A percentile compares a stretch with the other conserved stretches of the same genome.
These are phyloP conservation scores for Distichodus sexfasciatus DNA, from an alignment of 2,797 vertebrate species.

Conservation along the genomic window DNA sequence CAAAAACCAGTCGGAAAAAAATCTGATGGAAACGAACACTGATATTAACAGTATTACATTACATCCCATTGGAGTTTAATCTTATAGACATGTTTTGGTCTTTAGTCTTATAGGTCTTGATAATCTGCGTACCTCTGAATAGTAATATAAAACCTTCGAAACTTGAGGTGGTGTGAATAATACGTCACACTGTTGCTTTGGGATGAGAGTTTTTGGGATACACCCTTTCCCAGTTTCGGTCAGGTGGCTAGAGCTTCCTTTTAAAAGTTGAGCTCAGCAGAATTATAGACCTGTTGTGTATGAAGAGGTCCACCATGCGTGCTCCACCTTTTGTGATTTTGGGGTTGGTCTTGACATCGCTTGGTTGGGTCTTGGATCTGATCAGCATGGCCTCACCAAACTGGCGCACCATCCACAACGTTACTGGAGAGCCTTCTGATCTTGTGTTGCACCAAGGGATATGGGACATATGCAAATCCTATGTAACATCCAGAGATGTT, in stretches of 20 bases:
- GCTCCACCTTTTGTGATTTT: conserved; percentile 81
- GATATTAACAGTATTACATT: too few species aligned
- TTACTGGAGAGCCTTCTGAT: conserved; percentile 44
- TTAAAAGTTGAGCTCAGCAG: background rate
- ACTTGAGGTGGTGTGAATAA: background rate
- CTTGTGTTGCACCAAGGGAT: conserved; percentile 79
- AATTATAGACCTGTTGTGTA: background rate
- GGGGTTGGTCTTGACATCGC: conserved; percentile 84
- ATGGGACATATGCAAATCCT: conserved; percentile 80
- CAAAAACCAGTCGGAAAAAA: too few species aligned
- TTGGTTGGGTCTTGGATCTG: conserved; percentile 82
- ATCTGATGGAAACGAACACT: too few species aligned
- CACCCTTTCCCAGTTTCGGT: conserved; percentile 3
- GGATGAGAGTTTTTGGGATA: background rate
- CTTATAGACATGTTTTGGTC: background rate
- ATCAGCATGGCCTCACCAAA: conserved; percentile 78
- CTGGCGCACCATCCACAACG: conserved; percentile 77
- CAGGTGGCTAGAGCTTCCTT: background rate
- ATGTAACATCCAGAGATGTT: conserved; percentile 8
- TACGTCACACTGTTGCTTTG: background rate
- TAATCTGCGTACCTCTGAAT: background rate
- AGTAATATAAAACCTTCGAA: background rate
- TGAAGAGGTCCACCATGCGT: background rate
- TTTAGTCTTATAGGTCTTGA: background rate
- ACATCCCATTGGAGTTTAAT: too few species aligned